Base-by-base conservation (phyloP, 2,888 invertebrate species). In the Xestia rhomboidea region DNA sequence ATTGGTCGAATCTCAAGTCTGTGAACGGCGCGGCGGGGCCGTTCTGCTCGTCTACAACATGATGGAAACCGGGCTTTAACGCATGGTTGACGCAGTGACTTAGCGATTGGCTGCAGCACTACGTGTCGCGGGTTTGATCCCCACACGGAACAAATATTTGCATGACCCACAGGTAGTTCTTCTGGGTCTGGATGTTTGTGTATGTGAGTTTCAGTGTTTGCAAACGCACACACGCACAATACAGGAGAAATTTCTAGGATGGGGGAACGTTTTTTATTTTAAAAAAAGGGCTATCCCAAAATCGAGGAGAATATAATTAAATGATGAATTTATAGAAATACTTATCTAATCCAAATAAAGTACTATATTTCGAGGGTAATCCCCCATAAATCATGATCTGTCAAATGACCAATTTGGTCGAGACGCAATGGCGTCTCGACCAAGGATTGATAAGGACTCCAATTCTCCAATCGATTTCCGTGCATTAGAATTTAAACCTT, bases 331-430 rank as follows among this genome's bases (percentile, higher is more conserved):
- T 38, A 38, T 27, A 27, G 6, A 18, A 21, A n/a, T 44, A 41
- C 21, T 27, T 27, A 44, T 69, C 69, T 34, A 34, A 44, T 62
- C n/a, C 8, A 34, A 24, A 44, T 79, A 79, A 34, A 27, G n/a
- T 41, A 24, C 30, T 13, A 62, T 49, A 70, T 44, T 63, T 51
- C 11, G 8, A 30, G 73, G 46, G 46, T 44, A 21, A 64, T 72
- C 30, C 30, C 30, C 54, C 30, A 6, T 13, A 1, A 38, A n/a
- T n/a, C n/a, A n/a, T n/a, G n/a, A n/a, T n/a, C n/a, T n/a, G n/a
- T n/a, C n/a, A n/a, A n/a, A n/a, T n/a, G n/a, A n/a, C n/a, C n/a
- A n/a, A n/a, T n/a, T n/a, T n/a, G n/a, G n/a, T n/a, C n/a, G n/a
- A n/a, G n/a, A n/a, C n/a, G n/a, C n/a, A n/a, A n/a, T n/a, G n/a